phyloP scores from a whole-genome alignment of 2,888 invertebrate genomes.

The Schizaphis graminum region DNA sequence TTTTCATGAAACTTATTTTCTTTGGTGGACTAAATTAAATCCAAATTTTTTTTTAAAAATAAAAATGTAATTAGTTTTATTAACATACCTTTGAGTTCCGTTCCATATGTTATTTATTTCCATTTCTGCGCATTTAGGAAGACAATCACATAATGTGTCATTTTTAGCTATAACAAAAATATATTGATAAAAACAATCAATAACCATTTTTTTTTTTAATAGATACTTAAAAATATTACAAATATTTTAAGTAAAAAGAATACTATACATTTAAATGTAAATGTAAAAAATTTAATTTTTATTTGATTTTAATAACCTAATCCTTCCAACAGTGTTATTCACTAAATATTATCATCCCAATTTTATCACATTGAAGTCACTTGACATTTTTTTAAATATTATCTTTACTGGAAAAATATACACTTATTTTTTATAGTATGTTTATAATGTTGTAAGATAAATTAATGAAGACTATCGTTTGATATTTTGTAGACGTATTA shows the following conservation, averaged over 20 bases:
- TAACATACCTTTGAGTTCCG: slow-evolving; percentile 25
- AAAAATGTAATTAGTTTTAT: not conserved
- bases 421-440: not conserved
- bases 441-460: not conserved
- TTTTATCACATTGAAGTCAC: not conserved
- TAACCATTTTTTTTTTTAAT: not conserved
- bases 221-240: not conserved
- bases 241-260: not conserved
- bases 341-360: not conserved
- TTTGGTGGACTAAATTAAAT: not conserved
- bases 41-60: not conserved
- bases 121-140: slow-evolving; percentile 20
- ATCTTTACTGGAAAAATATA: rapidly evolving
- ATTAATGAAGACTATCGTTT: no score
- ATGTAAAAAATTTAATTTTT: not conserved
- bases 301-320: no score
- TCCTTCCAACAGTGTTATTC: not conserved
- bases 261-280: not conserved
- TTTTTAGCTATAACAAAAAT: slow-evolving; percentile 33
- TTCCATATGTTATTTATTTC: slow-evolving; percentile 47
- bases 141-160: slow-evolving; percentile 27
- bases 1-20: not conserved
- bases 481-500: not conserved
- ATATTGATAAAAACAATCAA: not conserved
- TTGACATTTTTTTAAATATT: not conserved